Evolutionary conservation across 2,797 vertebrate species (phyloP).

Genomic region (Tokudaia muenninki): DNA sequence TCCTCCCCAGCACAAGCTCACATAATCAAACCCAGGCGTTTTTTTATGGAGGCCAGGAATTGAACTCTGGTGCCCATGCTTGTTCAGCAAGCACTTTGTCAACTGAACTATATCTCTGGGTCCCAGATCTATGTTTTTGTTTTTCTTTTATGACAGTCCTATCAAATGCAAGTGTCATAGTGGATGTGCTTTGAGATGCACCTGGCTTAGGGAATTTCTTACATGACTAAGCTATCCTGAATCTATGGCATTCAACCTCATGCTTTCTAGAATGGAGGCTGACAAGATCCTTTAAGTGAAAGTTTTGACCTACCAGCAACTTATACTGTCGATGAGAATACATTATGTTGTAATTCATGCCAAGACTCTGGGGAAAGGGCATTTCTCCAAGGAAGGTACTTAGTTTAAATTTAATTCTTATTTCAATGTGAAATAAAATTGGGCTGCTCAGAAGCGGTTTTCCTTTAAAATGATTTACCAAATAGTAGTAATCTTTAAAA

Average conservation of each 20-base stretch:
- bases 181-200: neutral
- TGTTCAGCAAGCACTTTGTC: neutral
- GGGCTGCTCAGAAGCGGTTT: slow-evolving; percentile 61
- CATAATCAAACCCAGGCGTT: neutral
- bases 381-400: slow-evolving; percentile 30
- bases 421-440: slow-evolving; percentile 60
- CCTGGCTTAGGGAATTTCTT: neutral
- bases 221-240: neutral
- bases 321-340: neutral
- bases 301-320: slow-evolving; percentile 40
- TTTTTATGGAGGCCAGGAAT: neutral
- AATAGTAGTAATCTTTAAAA: slow-evolving; percentile 72
- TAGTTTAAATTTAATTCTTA: slow-evolving; percentile 63
- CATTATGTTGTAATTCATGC: slow-evolving; percentile 35
- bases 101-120: neutral
- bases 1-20: neutral
- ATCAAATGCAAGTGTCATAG: neutral
- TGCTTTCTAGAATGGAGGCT: slow-evolving; percentile 8
- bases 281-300: neutral
- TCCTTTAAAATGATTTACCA: slow-evolving; percentile 45
- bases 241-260: neutral
- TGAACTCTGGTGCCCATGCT: neutral
- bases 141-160: neutral
- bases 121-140: neutral
- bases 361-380: neutral